Conservation (phyloP, 2,113 vertebrate genomes). For the Pelusios castaneus region DNA sequence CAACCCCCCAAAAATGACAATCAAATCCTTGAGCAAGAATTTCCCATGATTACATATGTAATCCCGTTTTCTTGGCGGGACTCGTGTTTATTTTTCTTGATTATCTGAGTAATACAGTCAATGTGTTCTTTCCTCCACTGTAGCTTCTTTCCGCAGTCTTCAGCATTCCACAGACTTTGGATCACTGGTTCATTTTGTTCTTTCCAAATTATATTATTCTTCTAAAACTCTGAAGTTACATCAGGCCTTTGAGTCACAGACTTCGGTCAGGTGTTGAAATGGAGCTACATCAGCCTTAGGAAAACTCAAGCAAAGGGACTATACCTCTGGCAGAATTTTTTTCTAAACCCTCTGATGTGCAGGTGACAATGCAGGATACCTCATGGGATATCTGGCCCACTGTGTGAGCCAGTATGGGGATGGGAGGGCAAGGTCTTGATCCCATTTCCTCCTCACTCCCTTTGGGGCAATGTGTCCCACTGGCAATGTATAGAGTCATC, state of each 20-base stretch:
- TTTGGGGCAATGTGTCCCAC: not conserved
- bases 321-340: not conserved
- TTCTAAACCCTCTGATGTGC: not conserved
- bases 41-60: not conserved
- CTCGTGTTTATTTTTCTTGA: not conserved
- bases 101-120: not conserved
- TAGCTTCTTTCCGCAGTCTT: not conserved
- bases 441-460: not conserved
- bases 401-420: not conserved
- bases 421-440: not conserved
- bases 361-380: not conserved
- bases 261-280: not conserved
- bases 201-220: not conserved
- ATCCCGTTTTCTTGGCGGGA: not conserved
- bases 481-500: not conserved
- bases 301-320: not conserved
- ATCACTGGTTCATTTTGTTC: not conserved
- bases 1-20: not conserved
- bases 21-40: not conserved
- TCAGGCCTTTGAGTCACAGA: not conserved
- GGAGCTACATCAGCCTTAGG: not conserved
- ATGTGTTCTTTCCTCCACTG: not conserved
- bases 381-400: not conserved
- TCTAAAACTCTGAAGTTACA: not conserved
- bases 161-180: not conserved